phyloP scores from a whole-genome alignment of 2,113 vertebrate genomes.

The Regulus satrapa region DNA sequence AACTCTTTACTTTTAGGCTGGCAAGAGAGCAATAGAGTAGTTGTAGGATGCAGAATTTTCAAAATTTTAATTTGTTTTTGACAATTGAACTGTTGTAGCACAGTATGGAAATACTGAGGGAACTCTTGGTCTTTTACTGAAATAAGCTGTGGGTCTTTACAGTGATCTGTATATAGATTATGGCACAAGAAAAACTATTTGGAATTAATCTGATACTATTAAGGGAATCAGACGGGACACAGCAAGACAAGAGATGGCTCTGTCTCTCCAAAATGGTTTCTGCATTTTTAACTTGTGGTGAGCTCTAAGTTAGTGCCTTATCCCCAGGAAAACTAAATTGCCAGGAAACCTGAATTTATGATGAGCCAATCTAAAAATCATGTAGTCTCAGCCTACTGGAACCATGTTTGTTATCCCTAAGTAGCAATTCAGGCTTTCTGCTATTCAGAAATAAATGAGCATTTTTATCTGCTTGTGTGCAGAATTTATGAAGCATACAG shows the following conservation, averaged over 20 bases:
- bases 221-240: neutral
- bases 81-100: neutral
- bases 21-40: neutral
- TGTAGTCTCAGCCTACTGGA: neutral
- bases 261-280: neutral
- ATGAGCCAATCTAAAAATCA: neutral
- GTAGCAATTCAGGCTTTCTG: neutral
- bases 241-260: neutral
- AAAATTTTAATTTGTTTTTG: neutral
- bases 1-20: neutral
- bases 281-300: neutral
- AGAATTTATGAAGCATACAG: neutral
- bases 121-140: neutral
- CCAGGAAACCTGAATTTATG: neutral
- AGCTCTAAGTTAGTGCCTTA: neutral
- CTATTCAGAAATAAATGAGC: neutral
- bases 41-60: neutral
- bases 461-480: constrained; percentile 6
- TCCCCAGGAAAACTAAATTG: neutral
- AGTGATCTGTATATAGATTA: neutral
- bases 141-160: neutral
- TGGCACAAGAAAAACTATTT: neutral
- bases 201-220: neutral
- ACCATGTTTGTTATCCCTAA: neutral
- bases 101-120: neutral